Evolutionary conservation across 2,797 vertebrate species (phyloP).

Genomic region (Hippopotamyrus pictus): DNA sequence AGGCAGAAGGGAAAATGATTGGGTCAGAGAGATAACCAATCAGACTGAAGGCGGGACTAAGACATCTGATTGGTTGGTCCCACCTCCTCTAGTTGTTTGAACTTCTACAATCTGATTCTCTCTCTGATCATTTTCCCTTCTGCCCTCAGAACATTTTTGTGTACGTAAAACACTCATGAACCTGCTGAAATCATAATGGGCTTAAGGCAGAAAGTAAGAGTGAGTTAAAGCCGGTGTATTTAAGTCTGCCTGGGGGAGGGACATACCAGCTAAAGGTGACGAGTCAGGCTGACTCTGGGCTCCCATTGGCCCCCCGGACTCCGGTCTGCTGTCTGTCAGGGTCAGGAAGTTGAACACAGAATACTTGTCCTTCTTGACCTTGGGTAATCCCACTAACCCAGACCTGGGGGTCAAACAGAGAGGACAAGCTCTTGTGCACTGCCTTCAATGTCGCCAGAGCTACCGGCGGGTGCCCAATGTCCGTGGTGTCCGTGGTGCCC

Average conservation of each 20-base stretch:
- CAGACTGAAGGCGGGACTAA: neutral
- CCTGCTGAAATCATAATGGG: neutral
- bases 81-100: neutral
- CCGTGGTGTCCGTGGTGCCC: too few relatives aligned
- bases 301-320: neutral
- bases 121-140: neutral
- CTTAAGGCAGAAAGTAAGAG: neutral
- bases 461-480: neutral
- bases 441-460: too few relatives aligned
- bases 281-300: neutral
- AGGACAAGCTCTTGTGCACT: neutral
- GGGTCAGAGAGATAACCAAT: too few relatives aligned
- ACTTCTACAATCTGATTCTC: neutral
- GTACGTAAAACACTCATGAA: neutral
- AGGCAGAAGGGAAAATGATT: neutral
- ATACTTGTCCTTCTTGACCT: conserved; percentile 90
- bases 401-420: conserved; percentile 58
- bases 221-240: neutral
- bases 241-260: neutral
- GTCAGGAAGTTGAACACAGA: conserved; percentile 93
- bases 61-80: neutral
- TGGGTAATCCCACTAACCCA: conserved; percentile 73
- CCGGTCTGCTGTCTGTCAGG: conserved; percentile 51
- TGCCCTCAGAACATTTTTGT: too few relatives aligned
- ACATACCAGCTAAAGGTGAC: conserved; percentile 34